phyloP scores from a whole-genome alignment of 2,888 invertebrate species.

The Isotomurus palustris region DNA sequence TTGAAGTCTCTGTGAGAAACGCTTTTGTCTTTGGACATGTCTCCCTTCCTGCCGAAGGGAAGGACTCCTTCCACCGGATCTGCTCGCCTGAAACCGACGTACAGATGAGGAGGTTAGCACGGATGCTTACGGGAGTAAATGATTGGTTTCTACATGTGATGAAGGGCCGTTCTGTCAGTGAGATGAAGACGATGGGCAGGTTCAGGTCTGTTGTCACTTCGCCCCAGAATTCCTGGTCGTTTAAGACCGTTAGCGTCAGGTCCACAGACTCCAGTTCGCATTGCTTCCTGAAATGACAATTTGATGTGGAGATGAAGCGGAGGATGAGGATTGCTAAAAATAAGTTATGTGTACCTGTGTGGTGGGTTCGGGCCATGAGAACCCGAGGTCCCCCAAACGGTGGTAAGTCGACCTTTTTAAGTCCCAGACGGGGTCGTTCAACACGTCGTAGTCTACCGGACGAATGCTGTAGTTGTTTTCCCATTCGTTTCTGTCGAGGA shows the following conservation, averaged over 20 bases:
- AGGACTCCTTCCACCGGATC: constrained; percentile 42
- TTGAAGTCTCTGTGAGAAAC: constrained; percentile 41
- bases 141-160: constrained; percentile 36
- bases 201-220: constrained; percentile 37
- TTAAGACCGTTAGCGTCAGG: constrained; percentile 22
- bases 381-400: constrained; percentile 37
- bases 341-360: too few relatives aligned
- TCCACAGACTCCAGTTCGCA: constrained; percentile 40
- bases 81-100: constrained; percentile 21
- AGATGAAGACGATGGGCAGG: constrained; percentile 40
- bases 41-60: constrained; percentile 37
- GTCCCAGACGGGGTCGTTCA: constrained; percentile 38
- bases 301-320: neutral
- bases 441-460: constrained; percentile 42
- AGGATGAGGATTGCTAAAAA: neutral
- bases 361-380: constrained; percentile 38
- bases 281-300: constrained; percentile 29
- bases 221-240: constrained; percentile 29
- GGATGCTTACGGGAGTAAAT: neutral
- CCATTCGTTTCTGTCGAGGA: constrained; percentile 41
- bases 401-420: constrained; percentile 38
- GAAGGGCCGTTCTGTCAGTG: constrained; percentile 38
- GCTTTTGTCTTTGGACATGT: constrained; percentile 40
- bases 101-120: neutral
- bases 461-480: constrained; percentile 36